These are phyloP conservation scores for Propithecus coquereli DNA, from an alignment of 2,113 vertebrate species.

Conservation along the genomic window DNA sequence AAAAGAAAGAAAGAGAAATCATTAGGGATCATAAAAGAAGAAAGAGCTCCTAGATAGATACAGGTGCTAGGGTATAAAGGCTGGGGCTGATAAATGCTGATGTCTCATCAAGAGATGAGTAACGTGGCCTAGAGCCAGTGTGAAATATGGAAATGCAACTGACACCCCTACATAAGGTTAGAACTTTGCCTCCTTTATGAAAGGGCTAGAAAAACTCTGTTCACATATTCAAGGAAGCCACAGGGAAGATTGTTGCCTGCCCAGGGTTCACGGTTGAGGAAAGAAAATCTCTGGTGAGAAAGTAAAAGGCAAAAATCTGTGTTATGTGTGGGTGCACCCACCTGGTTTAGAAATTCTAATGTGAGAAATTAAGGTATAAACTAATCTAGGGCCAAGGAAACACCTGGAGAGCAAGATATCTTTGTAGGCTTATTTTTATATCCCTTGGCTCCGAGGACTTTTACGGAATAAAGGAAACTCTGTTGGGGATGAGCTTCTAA, in stretches of 20 bases:
- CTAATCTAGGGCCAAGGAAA: neutral
- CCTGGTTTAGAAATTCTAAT: neutral
- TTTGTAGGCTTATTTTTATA: neutral
- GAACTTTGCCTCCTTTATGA: neutral
- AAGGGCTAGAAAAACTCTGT: neutral
- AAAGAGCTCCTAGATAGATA: neutral
- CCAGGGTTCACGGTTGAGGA: neutral
- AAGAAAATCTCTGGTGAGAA: neutral
- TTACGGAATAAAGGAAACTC: neutral
- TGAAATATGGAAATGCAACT: neutral
- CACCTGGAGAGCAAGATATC: neutral
- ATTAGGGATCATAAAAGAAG: neutral
- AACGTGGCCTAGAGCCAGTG: neutral
- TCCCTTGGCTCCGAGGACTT: neutral
- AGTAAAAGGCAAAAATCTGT: neutral
- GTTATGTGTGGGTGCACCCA: neutral
- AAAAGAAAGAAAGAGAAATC: neutral
- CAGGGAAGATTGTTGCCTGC: neutral
- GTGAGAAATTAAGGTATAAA: neutral
- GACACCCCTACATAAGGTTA: neutral
- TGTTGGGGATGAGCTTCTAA: neutral
- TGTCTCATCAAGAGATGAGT: neutral
- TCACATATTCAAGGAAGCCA: neutral
- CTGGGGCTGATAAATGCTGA: neutral
- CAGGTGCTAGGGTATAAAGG: neutral